Base-by-base conservation (phyloP, 2,888 invertebrate genomes). In the Cheilosia pagana region DNA sequence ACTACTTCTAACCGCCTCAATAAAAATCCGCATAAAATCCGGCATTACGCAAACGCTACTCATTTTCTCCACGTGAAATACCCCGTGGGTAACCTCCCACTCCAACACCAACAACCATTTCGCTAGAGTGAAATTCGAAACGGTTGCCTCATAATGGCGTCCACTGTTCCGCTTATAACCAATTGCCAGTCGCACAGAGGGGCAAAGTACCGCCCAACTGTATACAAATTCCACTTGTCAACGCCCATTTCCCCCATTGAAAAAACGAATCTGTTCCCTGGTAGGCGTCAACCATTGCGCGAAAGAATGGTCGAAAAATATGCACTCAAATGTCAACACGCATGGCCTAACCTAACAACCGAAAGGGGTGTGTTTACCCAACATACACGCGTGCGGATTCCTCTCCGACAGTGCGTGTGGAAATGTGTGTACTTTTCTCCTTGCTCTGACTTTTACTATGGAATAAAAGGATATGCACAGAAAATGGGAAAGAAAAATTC, bases 71-170 rank as follows among this genome's bases (percentile, higher is more conserved):
- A 48, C 14, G 41, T 12, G 28, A 3, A 7, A 45, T 23, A 16
- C 50, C 48, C 25, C 68, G 48, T 12, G 19, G 10, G 16, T 4
- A n/a, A 8, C 52, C 72, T 62, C 81, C 72, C 53, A 74, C 53
- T 41, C 10, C 16, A 60, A 59, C n/a, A 52, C 31, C 25, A 19
- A 14, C 65, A 41, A 25, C 12, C 25, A 16, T 55, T 28, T 62
- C 12, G 28, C 2, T 2, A 31, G 50, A 28, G 10, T 31, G 74
- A 67, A 75, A 81, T 53, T 16, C 31, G 78, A 83, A 78, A 83
- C 83, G 83, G 78, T 83, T 78, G 74, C 41, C 53, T 14, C 62
- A 76, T 85, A 85, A 85, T 85, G 85, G 85, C 85, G 85, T 65
- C 79, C 14, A 35, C 21, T 55, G 65, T 71, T 62, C 79, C 75